Conservation (phyloP, 1,140 invertebrate genomes). For the Zophobas atratus region DNA sequence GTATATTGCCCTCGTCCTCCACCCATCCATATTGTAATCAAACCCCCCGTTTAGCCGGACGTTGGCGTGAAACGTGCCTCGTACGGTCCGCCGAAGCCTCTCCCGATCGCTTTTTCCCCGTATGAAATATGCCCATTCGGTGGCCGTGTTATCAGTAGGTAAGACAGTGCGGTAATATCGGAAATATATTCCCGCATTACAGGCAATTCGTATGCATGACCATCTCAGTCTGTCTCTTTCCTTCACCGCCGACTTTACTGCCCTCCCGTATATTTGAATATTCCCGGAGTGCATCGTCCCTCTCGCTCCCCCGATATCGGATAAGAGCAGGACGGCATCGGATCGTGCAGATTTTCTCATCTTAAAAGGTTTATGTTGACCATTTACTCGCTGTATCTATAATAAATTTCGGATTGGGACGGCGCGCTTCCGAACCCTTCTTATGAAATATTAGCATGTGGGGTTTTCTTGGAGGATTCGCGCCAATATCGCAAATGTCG, state of each 20-base stretch:
- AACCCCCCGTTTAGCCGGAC: too few species aligned
- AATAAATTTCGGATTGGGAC: conserved; percentile 51
- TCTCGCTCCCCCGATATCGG: background rate
- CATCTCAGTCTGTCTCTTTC: conserved; percentile 51
- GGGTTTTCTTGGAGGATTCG: background rate
- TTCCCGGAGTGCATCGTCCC: background rate
- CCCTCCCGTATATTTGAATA: conserved; percentile 41
- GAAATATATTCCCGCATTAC: conserved; percentile 63
- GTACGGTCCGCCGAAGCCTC: background rate
- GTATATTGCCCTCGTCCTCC: too few species aligned
- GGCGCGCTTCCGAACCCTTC: conserved; percentile 22
- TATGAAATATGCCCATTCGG: conserved; percentile 57
- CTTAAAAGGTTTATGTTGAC: conserved; percentile 48
- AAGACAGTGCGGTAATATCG: conserved; percentile 60
- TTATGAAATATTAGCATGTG: conserved; percentile 44
- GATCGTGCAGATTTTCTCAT: conserved; percentile 31
- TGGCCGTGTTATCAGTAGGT: conserved; percentile 56
- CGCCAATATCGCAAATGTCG: conserved; percentile 38
- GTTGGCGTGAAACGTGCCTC: too few species aligned
- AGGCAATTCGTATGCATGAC: conserved; percentile 63
- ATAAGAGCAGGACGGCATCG: background rate
- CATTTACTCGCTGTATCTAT: conserved; percentile 47
- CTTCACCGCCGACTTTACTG: conserved; percentile 30
- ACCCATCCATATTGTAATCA: too few species aligned
- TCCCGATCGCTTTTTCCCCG: conserved; percentile 32